phyloP scores from a whole-genome alignment of 2,797 vertebrate genomes.

The Galago senegalensis region DNA sequence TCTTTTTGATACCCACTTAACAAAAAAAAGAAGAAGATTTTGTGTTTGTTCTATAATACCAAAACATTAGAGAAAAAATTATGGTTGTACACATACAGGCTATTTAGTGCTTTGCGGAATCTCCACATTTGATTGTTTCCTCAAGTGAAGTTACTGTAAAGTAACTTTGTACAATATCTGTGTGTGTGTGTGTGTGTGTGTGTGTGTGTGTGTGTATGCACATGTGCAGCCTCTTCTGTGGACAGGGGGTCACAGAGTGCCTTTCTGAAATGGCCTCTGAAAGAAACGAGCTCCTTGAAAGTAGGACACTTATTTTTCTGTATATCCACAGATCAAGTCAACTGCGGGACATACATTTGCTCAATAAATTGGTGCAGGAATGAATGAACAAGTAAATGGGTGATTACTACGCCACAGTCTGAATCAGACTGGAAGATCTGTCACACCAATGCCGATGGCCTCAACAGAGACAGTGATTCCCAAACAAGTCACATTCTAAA shows the following conservation, averaged over 20 bases:
- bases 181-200: not conserved
- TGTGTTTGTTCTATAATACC: not conserved
- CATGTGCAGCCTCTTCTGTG: not conserved
- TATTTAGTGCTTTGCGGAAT: not conserved
- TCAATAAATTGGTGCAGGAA: not conserved
- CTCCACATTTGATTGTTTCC: not conserved
- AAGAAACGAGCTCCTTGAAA: not conserved
- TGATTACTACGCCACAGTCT: not conserved
- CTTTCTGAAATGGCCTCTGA: not conserved
- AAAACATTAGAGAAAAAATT: not conserved
- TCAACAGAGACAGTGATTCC: not conserved
- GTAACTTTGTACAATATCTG: not conserved
- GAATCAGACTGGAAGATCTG: not conserved
- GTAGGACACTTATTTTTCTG: not conserved
- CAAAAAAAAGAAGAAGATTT: not conserved
- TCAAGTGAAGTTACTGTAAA: not conserved
- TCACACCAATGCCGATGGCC: not conserved
- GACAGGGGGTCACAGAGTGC: not conserved
- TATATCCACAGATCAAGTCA: not conserved
- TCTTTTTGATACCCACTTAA: not conserved
- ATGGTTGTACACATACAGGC: not conserved
- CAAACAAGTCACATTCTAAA: not conserved
- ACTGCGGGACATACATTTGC: not conserved
- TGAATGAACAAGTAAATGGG: not conserved
- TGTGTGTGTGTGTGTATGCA: not conserved